Base-by-base conservation (phyloP, 2,888 invertebrate genomes). In the Hemistola chrysoprasaria region DNA sequence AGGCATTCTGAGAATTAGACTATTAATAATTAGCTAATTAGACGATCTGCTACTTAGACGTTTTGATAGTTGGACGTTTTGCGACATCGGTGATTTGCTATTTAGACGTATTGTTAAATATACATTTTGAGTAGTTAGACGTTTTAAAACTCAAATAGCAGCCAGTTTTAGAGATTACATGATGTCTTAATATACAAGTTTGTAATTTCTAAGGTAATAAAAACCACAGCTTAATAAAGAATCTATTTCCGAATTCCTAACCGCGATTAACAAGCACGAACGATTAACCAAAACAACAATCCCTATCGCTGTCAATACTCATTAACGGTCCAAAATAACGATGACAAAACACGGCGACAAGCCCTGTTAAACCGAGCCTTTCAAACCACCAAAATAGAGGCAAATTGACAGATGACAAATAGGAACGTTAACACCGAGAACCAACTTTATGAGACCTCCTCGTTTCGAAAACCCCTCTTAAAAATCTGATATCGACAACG, bases 401-500 rank as follows among this genome's bases (percentile, higher is more conserved):
- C 72, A 81, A 86, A 84, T 86, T 86, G 87, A 88, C 87, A 86
- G 83, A 82, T 87, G 87, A 88, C 86, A 88, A 88, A 88, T 88
- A 83, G 69, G 83, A 71, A 71, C 77, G 81, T 84, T 86, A 83
- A 78, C 84, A 84, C 83, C 65, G 40, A 28, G 36, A 52, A 62
- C 84, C 76, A 78, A 27, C 20, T 5, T 58, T 40, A 41, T 20
- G n/a, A 58, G 80, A 74, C 26, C 77, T 46, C 27, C 42, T 39
- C 29, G 42, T 38, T 37, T 40, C 45, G 10, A 36, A 34, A 21
- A 21, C 7, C 31, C 40, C 34, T 34, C 25, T 11, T 11, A 16
- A 23, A 11, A 9, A 27, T 40, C 27, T 23, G 11, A 10, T n/a
- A 22, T 40, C 46, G 6, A 47, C 38, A 26, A 55, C 50, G 57